A percentile compares a stretch with the other conserved stretches of the same genome.
Evolutionary conservation across 2,113 vertebrate genomes (phyloP).

Genomic region (Equus quagga): DNA sequence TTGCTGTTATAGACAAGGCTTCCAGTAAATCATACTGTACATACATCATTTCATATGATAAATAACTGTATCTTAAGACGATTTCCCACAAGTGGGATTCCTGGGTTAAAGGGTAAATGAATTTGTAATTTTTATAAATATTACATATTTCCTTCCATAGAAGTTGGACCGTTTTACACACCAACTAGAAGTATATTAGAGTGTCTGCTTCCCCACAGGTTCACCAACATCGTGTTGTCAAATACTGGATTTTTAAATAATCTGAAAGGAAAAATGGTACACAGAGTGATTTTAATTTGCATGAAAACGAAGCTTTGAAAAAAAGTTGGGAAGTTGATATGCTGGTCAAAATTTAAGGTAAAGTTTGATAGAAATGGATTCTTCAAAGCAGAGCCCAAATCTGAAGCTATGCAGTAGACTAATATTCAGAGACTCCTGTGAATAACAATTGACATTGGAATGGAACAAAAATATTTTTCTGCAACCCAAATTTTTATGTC

Average conservation of each 20-base stretch:
- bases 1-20: background rate
- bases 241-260: conserved; percentile 1
- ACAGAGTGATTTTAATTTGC: background rate
- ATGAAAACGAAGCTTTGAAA: background rate
- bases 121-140: background rate
- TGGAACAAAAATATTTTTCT: background rate
- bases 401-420: background rate
- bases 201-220: background rate
- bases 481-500: background rate
- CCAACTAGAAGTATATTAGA: background rate
- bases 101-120: background rate
- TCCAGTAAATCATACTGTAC: background rate
- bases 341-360: background rate
- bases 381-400: background rate
- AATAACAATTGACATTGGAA: background rate
- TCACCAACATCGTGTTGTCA: background rate
- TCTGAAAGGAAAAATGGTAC: background rate
- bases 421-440: background rate
- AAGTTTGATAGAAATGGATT: background rate
- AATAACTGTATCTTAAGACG: background rate
- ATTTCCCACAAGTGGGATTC: background rate
- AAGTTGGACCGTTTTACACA: background rate
- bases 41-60: background rate
- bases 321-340: conserved; percentile 31
- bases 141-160: background rate